Percentiles rank a stretch among this genome's conserved stretches.
phyloP scores from a whole-genome alignment of 2,113 vertebrate species.

The Neomonachus schauinslandi region DNA sequence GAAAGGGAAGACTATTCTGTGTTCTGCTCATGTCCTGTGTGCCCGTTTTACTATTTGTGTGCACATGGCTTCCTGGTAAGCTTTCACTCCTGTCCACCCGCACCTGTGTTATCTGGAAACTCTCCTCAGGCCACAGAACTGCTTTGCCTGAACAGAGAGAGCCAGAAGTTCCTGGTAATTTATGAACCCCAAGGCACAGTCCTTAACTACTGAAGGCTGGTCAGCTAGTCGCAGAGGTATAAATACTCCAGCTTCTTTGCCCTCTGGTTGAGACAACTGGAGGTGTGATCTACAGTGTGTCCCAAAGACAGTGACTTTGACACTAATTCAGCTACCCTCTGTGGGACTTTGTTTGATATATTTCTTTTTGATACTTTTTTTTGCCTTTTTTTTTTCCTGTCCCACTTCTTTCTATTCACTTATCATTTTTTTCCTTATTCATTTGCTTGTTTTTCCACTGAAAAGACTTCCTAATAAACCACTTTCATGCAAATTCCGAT shows the following conservation, averaged over 20 bases:
- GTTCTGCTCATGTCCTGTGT: not conserved
- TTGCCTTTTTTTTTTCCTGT: not conserved
- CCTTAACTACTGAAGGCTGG: not conserved
- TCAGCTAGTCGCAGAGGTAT: not conserved
- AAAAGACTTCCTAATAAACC: conserved; percentile 1
- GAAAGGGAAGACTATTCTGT: not conserved
- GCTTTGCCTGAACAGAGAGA: not conserved
- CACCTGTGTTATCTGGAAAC: not conserved
- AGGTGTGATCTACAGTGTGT: not conserved
- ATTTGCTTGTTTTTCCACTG: not conserved
- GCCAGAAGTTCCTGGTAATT: not conserved
- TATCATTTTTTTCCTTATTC: not conserved
- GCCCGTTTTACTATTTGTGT: not conserved
- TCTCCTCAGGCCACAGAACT: not conserved
- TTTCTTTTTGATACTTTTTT: not conserved
- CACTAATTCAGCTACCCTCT: not conserved
- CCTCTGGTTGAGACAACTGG: not conserved
- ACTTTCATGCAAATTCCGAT: not conserved
- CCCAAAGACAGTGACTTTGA: not conserved
- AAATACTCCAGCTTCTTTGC: not conserved
- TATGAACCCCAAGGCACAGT: not conserved
- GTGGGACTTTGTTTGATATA: not conserved
- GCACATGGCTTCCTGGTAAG: not conserved
- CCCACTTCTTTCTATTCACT: not conserved
- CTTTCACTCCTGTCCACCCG: not conserved